Base-by-base conservation (phyloP, 2,113 vertebrate species). In the Podilymbus podiceps region DNA sequence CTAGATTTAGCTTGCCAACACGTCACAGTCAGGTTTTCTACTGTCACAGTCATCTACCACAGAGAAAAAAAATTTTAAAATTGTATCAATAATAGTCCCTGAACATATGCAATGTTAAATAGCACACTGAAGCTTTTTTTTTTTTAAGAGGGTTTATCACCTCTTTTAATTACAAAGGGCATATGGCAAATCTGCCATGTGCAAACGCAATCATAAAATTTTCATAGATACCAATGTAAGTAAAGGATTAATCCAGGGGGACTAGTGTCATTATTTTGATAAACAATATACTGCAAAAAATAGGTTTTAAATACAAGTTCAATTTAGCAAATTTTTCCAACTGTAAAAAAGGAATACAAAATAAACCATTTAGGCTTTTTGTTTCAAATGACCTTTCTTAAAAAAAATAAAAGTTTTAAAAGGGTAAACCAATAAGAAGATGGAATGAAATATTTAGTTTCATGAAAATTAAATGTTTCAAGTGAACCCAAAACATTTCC, bases 381-480 rank as follows among this genome's bases (percentile, higher is more conserved):
- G 84, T 90, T 95, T 93, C 79, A 93, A 88, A 88, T 67, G 30
- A 85, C 75, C 46, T 90, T 94, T 91, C 67, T 59, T 66, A 24
- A 75, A 90, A 94, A 38, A 38, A 38, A 38, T 31, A 38, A 60
- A 79, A 23, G 35, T 47, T 81, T 74, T 72, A 5, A 96, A 95
- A 94, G 85, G 67, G 82, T 92, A 93, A 93, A 95, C 78, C 47
- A 96, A 76, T 89, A 91, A 53, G 77, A 92, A 91, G 66, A 96
- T 76, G 62, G 77, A 93, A 94, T 62, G 24, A 94, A 91, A 79
- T 93, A 93, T 79, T 94, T 78, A 40, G 56, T 75, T 95, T 74
- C 52, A 87, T 77, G 74, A 82, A 95, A 96, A 94, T 95, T 82
- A 69, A 88, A 89, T 40, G 71, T 74, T 95, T 93, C 59, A 58